phyloP scores from a whole-genome alignment of 2,113 vertebrate species.

The Centropristis striata region DNA sequence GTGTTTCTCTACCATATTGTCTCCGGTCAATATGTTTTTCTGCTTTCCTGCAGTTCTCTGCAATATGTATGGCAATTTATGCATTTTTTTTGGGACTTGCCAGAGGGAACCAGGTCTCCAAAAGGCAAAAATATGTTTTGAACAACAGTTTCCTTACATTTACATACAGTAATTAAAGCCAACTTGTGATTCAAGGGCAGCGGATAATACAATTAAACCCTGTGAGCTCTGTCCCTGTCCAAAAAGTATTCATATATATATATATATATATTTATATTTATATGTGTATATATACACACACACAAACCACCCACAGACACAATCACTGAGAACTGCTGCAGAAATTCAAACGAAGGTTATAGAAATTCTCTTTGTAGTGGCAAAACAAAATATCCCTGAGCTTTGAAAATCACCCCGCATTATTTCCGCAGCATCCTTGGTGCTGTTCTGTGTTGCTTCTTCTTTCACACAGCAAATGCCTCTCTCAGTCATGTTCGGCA shows the following conservation, averaged over 20 bases:
- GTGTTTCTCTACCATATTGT: constrained; percentile 39
- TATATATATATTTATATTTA: not conserved
- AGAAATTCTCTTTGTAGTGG: constrained; percentile 63
- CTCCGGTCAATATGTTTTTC: constrained; percentile 28
- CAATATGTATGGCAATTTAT: constrained; percentile 32
- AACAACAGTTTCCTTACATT: constrained; percentile 45
- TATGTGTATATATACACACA: constrained; percentile 35
- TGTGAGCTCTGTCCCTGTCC: constrained; percentile 52
- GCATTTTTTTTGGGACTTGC: constrained; percentile 41
- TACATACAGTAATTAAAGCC: constrained; percentile 61
- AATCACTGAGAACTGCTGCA: constrained; percentile 62
- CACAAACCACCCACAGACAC: constrained; percentile 65
- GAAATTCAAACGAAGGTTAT: constrained; percentile 56
- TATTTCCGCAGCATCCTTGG: constrained; percentile 38
- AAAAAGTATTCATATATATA: constrained; percentile 49
- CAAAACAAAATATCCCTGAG: constrained; percentile 70
- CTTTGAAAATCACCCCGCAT: constrained; percentile 47
- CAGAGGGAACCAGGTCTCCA: constrained; percentile 37
- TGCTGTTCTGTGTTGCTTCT: constrained; percentile 19
- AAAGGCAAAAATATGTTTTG: constrained; percentile 40
- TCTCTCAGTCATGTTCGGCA: constrained; percentile 25
- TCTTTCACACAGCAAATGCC: constrained; percentile 36
- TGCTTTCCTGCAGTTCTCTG: constrained; percentile 18
- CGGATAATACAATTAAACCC: constrained; percentile 43
- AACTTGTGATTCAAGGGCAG: constrained; percentile 48